Evolutionary conservation across 2,888 invertebrate species (phyloP), one percentile per base, ranked within the genome.

Genomic region (Euproctis similis): DNA sequence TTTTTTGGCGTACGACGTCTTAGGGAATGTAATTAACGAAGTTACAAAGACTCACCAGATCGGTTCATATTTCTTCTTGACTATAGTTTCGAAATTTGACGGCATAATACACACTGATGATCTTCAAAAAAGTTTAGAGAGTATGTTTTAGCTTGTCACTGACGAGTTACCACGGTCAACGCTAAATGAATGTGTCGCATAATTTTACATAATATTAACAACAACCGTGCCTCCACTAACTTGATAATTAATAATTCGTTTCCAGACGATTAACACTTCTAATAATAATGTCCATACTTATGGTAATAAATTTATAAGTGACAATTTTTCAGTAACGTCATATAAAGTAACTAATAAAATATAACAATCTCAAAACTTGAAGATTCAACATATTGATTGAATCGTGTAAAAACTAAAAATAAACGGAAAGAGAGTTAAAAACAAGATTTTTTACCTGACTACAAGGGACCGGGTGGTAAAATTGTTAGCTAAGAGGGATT

Each of bases 191-290:
- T 32, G 29, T 34, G 27, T 26, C 20, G 20, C 30, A 34, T 44
- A 34, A 27, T 12, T 36, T 8, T 23, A 32, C 17, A 27, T 34
- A 26, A 12, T 28, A 29, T 27, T n/a, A n/a, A n/a, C n/a, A n/a
- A n/a, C 28, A 28, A 31, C 31, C 52, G 40, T 39, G 50, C 42
- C 46, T 27, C 57, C 52, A 42, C 56, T 42, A 44, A 42, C 34
- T 45, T 48, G 61, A 52, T 63, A 63, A 66, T 60, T 46, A 51
- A 27, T 34, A 23, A 49, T 49, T 71, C 72, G 68, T 61, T 68
- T 38, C 56, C 36, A 39, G 14, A 44, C 49, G 30, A 66, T 75
- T 75, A 71, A 42, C 66, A 66, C 64, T 40, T 53, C 27, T 42
- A 55, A 44, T 39, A 21, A 21, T 42, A 36, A 32, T 33, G 17